Evolutionary conservation across 2,797 vertebrate genomes (phyloP), one percentile per base, ranked within the genome.

Genomic region (Chelon labrosus): DNA sequence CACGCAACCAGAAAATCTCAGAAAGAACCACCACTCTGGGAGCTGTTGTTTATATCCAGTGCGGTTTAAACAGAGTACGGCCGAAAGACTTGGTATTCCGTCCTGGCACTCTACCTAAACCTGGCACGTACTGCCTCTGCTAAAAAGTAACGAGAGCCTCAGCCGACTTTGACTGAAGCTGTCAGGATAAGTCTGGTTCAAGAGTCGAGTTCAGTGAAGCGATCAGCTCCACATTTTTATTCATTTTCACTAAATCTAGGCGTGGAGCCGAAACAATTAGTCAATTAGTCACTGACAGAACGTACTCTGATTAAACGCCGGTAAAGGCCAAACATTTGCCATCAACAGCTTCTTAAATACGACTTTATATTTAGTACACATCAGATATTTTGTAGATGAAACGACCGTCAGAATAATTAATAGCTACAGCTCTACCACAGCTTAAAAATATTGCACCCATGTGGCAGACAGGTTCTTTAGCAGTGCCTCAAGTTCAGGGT

Each of bases 141-240:
- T 49, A 12, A 41, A 56, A 35, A 16, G 62, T 14, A 31, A 14
- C 4, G 9, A 51, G 37, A 12, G 25, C 59, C 11, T 53, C 46
- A 47, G 31, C 22, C 2, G 7, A 27, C 8, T 72, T 25, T 14
- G 20, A 44, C 12, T 44, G 10, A 56, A 52, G 31, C 58, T 52
- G 46, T 52, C 64, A 50, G 72, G 49, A 58, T 17, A 10, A 25
- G 50, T 76, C 5, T 75, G 56, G 17, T 51, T 62, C 8, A 51
- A 60, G 58, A 57, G 56, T 20, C 2, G 41, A 77, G 19, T 49
- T 41, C 39, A 51, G 2, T 20, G 25, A 4, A 47, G 31, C 51
- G 19, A 65, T 72, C 46, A 10, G 75, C 55, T 62, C 19, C 55
- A 65, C 17, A 38, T 56, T 52, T 53, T 56, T 35, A 35, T 35